Conservation (phyloP, 2,888 invertebrate species). For the Laspeyria flexula region DNA sequence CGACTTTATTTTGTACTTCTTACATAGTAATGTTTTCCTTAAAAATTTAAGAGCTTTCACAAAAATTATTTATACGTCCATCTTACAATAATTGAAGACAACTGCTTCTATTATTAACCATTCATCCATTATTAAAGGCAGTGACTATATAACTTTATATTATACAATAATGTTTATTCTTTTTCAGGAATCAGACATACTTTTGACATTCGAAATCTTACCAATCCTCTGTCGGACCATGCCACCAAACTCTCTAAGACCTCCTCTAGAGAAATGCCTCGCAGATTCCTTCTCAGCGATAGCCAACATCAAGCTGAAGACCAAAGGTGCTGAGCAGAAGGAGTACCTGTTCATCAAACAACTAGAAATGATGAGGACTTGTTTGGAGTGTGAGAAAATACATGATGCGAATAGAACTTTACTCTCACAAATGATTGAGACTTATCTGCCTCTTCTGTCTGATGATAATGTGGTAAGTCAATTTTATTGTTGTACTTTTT, state of each 20-base stretch:
- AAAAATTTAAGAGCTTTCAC: too few species aligned
- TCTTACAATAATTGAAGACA: too few species aligned
- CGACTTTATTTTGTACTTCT: too few species aligned
- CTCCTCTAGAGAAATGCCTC: conserved; percentile 82
- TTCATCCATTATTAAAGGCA: too few species aligned
- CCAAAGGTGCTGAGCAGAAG: conserved; percentile 25
- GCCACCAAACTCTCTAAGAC: conserved; percentile 84
- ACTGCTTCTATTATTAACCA: too few species aligned
- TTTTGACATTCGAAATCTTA: conserved; percentile 80
- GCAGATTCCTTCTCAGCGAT: conserved; percentile 59
- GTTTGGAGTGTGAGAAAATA: conserved; percentile 81
- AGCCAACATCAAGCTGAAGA: conserved; percentile 23
- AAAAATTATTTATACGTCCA: too few species aligned
- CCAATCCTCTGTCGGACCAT: conserved; percentile 85
- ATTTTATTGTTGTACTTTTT: too few species aligned
- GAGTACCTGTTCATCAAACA: conserved; percentile 58
- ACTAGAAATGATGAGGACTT: conserved; percentile 63
- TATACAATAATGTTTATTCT: background rate
- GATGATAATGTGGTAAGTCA: conserved; percentile 76
- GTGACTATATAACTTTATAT: background rate
- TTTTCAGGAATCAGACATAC: conserved; percentile 78
- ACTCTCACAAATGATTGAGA: conserved; percentile 79
- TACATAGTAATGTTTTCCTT: too few species aligned
- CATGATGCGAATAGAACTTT: conserved; percentile 87
- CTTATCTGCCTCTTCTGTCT: conserved; percentile 71